Evolutionary conservation across 2,797 vertebrate species (phyloP), one percentile per base, ranked within the genome.

Genomic region (Microctenopoma steveboyesi): DNA sequence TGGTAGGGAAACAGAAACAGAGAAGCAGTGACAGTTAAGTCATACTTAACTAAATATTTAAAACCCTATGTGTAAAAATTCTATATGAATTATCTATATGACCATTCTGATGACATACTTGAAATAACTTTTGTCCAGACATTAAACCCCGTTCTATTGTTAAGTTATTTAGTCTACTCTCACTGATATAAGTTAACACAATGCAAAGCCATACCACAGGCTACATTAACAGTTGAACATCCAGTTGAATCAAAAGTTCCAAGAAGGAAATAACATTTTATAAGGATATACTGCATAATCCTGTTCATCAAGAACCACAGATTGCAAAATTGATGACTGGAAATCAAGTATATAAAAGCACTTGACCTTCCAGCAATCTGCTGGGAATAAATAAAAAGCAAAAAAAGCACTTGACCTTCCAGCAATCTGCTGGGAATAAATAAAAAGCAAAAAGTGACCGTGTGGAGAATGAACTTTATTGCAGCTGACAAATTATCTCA

Each of bases 1-100:
- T 98, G 47, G 33, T 9, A 35, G 16, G 66, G 57, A 62, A 69
- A 65, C 9, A 75, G 5, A 71, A 57, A 60, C 1, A 68, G n/a
- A 64, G 30, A 79, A 59, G 72, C 47, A 48, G 30, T 45, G 28
- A 62, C 3, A 40, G 12, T 4, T 18, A 62, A 18, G 28, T 61
- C 40, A 69, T 11, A 25, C 58, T 6, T 18, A 18, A 57, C 2
- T 39, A 12, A 52, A 42, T n/a, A 68, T n/a, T 69, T 40, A 59
- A 73, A 8, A 10, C 2, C 5, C 2, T 2, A 1, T 1, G 4
- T 12, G 1, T 13, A 46, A 8, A 7, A 15, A 18, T 28, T 22
- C 7, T 35, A 13, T 42, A 2, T 3, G 18, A 60, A n/a, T 57
- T 1, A 39, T 50, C 4, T 28, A 6, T 46, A 15, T 28, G 50